Evolutionary conservation across 2,113 vertebrate genomes (phyloP), one percentile per base, ranked within the genome.

Genomic region (Cyprichromis sp.): DNA sequence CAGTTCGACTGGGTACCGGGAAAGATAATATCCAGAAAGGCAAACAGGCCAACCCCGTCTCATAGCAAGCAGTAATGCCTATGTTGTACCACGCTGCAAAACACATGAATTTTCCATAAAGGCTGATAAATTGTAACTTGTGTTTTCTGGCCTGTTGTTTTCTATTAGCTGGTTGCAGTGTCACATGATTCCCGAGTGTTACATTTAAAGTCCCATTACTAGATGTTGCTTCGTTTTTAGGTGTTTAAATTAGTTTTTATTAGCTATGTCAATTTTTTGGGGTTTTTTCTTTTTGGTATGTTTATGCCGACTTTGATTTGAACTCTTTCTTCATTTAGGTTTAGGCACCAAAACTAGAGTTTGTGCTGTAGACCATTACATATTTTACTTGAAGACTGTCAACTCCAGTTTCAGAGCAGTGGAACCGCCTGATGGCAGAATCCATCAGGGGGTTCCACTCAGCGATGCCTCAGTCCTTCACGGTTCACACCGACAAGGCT

Each of bases 241-340:
- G 8, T 26, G 13, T 78, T 31, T 50, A 78, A 76, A 17, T 47
- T 0, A 2, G 9, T 7, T 31, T 76, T 76, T 19, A 5, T 45
- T 45, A 26, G 21, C 9, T 29, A 26, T 47, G 14, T 26, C 21
- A 73, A 10, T 7, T 63, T 19, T 63, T 76, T 73, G n/a, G n/a
- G n/a, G n/a, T n/a, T n/a, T 17, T 19, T 19, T 47, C 16, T 76
- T 5, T 47, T 78, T n/a, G 45, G 26, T 52, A n/a, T 34, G 6
- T 11, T n/a, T 52, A 52, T 78, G 11, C 0, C 16, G 1, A 29
- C 21, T 78, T 26, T 9, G 16, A 45, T 5, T 85, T 34, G 1
- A 53, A 89, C 84, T 53, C 83, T 89, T 71, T 94, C 81, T 63
- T 87, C 45, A 89, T 71, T 55, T 83, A 50, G 68, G 61, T 61